Percentiles rank a stretch among this genome's conserved stretches.
Evolutionary conservation across 2,797 vertebrate species (phyloP).

Genomic region (Clamator glandarius): DNA sequence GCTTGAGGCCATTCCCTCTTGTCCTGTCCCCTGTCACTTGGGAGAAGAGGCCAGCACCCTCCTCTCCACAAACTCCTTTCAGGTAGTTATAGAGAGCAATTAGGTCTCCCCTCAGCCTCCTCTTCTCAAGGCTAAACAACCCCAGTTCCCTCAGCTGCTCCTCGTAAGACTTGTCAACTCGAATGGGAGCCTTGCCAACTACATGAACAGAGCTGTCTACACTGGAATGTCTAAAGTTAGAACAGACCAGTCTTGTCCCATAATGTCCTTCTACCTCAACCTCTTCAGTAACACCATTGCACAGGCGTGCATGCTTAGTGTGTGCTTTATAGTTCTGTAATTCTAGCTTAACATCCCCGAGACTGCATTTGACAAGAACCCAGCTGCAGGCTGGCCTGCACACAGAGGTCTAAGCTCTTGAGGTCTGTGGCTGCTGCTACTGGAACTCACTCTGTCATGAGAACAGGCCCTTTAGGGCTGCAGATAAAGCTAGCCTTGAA

Average conservation of each 20-base stretch:
- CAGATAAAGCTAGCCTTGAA: neutral
- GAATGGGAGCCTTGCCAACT: neutral
- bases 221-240: neutral
- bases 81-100: no score
- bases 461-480: neutral
- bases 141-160: no score
- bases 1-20: no score
- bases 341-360: neutral
- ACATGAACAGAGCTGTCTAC: neutral
- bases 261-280: neutral
- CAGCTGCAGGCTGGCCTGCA: neutral
- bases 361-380: neutral
- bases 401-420: neutral
- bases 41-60: no score
- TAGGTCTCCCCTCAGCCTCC: no score
- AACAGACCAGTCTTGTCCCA: neutral
- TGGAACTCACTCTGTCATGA: neutral
- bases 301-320: rapidly evolving
- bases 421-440: neutral
- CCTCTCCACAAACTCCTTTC: no score
- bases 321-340: neutral
- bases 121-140: no score
- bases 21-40: no score
- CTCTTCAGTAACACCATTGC: neutral
- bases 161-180: no score